Evolutionary conservation across 2,888 invertebrate species (phyloP), one percentile per base, ranked within the genome.

Genomic region (Linnaemya vulpina): DNA sequence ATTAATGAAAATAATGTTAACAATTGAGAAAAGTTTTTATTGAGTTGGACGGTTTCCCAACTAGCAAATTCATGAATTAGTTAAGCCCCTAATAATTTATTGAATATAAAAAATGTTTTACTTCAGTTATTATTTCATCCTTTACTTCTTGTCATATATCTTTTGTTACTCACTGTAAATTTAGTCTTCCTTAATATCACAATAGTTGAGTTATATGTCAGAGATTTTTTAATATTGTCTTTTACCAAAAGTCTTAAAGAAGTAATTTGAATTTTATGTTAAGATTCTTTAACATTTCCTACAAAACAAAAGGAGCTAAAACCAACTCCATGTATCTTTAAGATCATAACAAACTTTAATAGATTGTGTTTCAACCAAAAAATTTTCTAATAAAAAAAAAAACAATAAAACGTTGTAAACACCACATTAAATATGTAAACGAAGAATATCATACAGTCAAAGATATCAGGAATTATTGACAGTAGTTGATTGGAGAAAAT

Each of bases 401-500:
- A 40, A 13, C 10, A 8, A 38, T 73, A 55, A 79, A 22, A 63
- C 3, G 65, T 79, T 73, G 79, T 79, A 73, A 79, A 73, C 79
- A 79, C 55, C 38, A 79, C 22, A 71, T 70, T 51, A 79, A 79
- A 53, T 22, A 8, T 35, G 51, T 53, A 40, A 60, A 62, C 11
- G 10, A 22, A 38, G 0, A 43, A 63, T 35, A 22, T 13, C 20
- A 53, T 43, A 60, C 43, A 43, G 0, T 0, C 58, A n/a, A 11
- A 1, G 22, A 30, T 38, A 51, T 43, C 17, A 38, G 2, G 63
- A 65, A 55, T 68, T 60, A 35, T 74, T 58, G 67, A 51, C 80
- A 80, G 74, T 74, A 80, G 80, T 80, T 74, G 74, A 43, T 80
- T 60, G 51, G 58, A 67, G 20, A 60, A 67, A 80, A 67, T 53